phyloP scores from a whole-genome alignment of 2,113 vertebrate genomes.

The Crotalus helleri region DNA sequence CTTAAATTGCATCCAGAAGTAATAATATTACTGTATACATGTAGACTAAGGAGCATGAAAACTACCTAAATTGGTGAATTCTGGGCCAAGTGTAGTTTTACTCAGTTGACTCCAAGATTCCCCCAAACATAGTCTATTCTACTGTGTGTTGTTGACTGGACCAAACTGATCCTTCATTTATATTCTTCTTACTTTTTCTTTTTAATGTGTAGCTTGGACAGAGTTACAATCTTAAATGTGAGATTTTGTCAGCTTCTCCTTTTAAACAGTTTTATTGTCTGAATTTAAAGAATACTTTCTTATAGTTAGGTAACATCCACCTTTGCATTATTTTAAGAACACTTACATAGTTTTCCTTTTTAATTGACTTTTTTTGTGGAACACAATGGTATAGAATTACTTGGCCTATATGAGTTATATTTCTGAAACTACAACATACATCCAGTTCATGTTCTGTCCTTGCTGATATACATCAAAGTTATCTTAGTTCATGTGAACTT shows the following conservation, averaged over 20 bases:
- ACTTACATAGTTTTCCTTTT: background rate
- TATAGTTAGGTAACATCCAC: background rate
- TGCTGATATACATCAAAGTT: background rate
- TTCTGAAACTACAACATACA: background rate
- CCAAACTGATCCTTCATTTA: background rate
- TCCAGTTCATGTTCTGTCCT: background rate
- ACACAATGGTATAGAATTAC: background rate
- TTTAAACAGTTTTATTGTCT: background rate
- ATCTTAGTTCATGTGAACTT: background rate
- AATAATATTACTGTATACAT: background rate
- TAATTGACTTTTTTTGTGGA: background rate
- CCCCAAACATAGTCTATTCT: background rate
- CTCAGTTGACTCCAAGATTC: background rate
- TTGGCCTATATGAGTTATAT: background rate
- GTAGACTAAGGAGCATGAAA: background rate
- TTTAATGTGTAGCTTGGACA: background rate
- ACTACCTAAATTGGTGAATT: background rate
- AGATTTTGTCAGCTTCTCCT: background rate
- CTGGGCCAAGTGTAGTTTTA: no score
- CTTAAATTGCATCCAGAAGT: background rate
- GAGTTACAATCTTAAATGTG: background rate
- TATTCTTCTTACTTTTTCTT: background rate
- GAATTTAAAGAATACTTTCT: background rate
- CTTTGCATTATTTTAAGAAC: background rate
- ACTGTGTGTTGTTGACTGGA: background rate